These are phyloP conservation scores for Brachyptera risi DNA, from an alignment of 2,888 invertebrate species.

Conservation along the genomic window DNA sequence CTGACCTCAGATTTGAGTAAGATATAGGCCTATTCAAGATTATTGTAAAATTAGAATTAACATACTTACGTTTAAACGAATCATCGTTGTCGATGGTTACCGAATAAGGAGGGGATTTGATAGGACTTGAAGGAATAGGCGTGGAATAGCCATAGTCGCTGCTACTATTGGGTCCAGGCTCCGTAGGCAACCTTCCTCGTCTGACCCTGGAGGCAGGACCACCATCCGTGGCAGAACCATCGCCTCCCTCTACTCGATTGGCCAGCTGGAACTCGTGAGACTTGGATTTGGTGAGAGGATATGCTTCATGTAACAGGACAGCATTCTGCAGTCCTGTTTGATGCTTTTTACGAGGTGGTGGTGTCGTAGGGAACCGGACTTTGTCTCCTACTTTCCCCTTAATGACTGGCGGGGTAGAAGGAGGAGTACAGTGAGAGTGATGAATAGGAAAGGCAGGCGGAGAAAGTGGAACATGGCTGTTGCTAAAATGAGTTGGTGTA, in stretches of 20 bases:
- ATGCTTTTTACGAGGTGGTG: constrained; percentile 73
- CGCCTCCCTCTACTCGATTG: constrained; percentile 55
- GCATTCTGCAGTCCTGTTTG: constrained; percentile 53
- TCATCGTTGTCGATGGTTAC: constrained; percentile 50
- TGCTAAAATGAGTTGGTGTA: constrained; percentile 46
- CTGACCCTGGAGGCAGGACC: constrained; percentile 40
- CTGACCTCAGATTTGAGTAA: background rate
- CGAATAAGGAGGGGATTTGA: constrained; percentile 56
- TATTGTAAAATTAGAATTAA: background rate
- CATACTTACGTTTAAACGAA: constrained; percentile 46
- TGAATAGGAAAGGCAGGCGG: constrained; percentile 32
- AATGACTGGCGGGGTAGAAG: constrained; percentile 50
- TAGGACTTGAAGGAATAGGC: constrained; percentile 52
- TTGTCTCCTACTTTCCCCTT: constrained; percentile 46
- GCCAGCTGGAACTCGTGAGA: constrained; percentile 88
- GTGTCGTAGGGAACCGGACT: constrained; percentile 73
- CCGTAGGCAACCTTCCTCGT: constrained; percentile 55
- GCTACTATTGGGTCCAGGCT: constrained; percentile 53
- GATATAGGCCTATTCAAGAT: too few species aligned
- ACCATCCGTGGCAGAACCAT: constrained; percentile 28
- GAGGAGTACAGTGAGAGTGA: constrained; percentile 46
- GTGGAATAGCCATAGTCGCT: constrained; percentile 44
- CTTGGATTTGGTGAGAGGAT: constrained; percentile 80
- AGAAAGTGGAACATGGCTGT: constrained; percentile 40
- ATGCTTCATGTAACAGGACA: constrained; percentile 50